Evolutionary conservation across 92 coral and sea anemone genomes (phyloP).

Genomic region (Pocillopora meandrina): DNA sequence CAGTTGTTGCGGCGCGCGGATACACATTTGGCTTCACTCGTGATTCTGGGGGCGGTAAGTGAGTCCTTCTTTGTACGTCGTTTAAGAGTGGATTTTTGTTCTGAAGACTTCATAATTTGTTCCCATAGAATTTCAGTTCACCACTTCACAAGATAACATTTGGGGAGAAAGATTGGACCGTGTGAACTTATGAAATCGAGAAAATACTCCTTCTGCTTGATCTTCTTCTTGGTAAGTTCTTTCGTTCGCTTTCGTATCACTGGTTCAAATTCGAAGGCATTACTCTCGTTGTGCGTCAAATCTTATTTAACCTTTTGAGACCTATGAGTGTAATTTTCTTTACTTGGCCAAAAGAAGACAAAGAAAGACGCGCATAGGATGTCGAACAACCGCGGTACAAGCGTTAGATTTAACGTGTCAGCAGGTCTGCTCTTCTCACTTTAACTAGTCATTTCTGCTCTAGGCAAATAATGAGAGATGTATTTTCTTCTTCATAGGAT

Average conservation of each 20-base stretch:
- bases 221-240: too few species aligned
- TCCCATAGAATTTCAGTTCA: not conserved
- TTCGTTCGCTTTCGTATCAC: too few species aligned
- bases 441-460: not conserved
- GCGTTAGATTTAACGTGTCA: not conserved
- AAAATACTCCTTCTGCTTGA: not conserved
- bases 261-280: too few species aligned
- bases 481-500: not conserved
- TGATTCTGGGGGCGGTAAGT: not conserved
- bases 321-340: not conserved
- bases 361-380: not conserved
- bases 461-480: not conserved
- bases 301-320: not conserved
- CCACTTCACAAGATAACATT: not conserved
- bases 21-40: constrained; percentile 4
- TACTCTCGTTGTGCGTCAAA: not conserved
- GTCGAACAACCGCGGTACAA: not conserved
- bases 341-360: not conserved
- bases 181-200: not conserved
- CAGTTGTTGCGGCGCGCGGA: not conserved
- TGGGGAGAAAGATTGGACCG: not conserved
- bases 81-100: not conserved
- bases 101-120: not conserved
- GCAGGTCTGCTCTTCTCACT: not conserved
- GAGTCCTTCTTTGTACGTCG: not conserved